Conservation (phyloP, 2,113 vertebrate genomes). For the Dicentrarchus labrax region DNA sequence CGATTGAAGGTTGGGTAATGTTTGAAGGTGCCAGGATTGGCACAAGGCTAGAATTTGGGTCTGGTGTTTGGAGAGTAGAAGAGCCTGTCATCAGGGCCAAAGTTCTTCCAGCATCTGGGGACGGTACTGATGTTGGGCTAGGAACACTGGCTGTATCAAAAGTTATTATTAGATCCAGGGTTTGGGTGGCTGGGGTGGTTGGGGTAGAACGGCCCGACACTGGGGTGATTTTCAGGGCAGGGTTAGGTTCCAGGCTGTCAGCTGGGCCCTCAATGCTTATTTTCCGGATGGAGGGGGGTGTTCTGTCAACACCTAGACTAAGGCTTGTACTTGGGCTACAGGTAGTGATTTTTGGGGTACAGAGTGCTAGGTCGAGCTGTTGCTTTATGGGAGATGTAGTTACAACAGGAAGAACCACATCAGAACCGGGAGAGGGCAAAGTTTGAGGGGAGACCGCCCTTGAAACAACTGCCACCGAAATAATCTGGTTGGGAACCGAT, state of each 20-base stretch:
- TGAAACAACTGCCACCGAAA: conserved; percentile 62
- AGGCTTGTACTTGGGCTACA: conserved; percentile 46
- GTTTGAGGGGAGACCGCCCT: conserved; percentile 42
- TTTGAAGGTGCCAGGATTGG: conserved; percentile 4
- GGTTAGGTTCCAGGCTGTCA: not conserved
- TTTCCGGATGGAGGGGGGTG: conserved; percentile 17
- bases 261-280: conserved; percentile 1
- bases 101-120: conserved; percentile 53
- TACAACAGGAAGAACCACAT: conserved; percentile 34
- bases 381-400: conserved; percentile 54
- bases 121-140: conserved; percentile 12
- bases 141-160: conserved; percentile 22
- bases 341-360: conserved; percentile 27
- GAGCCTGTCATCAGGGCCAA: conserved; percentile 24
- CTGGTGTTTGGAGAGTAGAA: conserved; percentile 1
- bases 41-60: conserved; percentile 35
- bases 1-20: not conserved
- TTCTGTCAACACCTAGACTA: conserved; percentile 32
- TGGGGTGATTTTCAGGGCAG: not conserved
- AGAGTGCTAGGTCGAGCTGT: conserved; percentile 31
- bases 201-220: conserved; percentile 21
- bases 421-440: conserved; percentile 36
- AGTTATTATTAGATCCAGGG: conserved; percentile 37
- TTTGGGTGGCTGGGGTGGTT: not conserved
- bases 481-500: conserved; percentile 43